Evolutionary conservation across 2,113 vertebrate genomes (phyloP).

Genomic region (Tychaedon coryphoeus): DNA sequence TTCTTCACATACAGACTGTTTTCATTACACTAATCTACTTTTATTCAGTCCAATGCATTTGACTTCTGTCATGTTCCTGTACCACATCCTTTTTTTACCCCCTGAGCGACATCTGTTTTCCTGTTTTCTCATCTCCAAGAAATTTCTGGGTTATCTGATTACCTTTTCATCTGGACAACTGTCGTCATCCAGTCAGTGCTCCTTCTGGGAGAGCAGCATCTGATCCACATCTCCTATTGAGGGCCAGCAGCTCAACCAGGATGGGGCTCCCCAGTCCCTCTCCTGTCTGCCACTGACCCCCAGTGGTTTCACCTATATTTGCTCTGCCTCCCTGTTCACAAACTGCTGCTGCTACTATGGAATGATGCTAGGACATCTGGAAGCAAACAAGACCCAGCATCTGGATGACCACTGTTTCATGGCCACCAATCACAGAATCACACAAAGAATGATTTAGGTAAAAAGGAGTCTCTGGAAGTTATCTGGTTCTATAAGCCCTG

Average conservation of each 20-base stretch:
- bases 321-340: neutral
- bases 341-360: neutral
- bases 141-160: neutral
- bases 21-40: neutral
- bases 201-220: neutral
- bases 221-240: neutral
- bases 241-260: neutral
- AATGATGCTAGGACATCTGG: neutral
- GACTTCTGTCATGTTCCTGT: neutral
- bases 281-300: conserved; percentile 49
- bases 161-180: neutral
- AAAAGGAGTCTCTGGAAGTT: neutral
- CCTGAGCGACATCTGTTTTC: neutral
- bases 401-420: neutral
- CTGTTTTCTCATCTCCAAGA: neutral
- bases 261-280: neutral
- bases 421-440: neutral
- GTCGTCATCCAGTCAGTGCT: neutral
- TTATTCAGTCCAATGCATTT: neutral
- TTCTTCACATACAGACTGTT: neutral
- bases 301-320: conserved; percentile 23
- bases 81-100: neutral
- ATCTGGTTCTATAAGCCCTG: neutral
- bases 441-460: neutral
- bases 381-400: neutral